Percentiles rank a stretch among this genome's conserved stretches.
Evolutionary conservation across 2,797 vertebrate species (phyloP).

Genomic region (Paramormyrops hopkinsi): DNA sequence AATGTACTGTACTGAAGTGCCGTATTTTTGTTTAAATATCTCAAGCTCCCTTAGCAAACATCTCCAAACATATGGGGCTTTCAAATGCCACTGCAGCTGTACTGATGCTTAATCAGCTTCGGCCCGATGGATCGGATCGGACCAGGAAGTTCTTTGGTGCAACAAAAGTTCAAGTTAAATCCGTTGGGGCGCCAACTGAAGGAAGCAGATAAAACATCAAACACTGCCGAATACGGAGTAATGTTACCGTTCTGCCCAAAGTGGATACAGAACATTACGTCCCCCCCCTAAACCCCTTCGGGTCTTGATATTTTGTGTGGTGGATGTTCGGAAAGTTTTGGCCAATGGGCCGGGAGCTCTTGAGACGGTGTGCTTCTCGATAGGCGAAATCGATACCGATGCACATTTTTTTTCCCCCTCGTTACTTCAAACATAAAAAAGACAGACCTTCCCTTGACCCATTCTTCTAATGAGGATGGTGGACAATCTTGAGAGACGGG

Average conservation of each 20-base stretch:
- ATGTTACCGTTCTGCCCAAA: conserved; percentile 36
- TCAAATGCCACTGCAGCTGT: background rate
- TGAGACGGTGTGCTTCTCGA: conserved; percentile 28
- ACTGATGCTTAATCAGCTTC: background rate
- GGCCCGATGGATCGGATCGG: background rate
- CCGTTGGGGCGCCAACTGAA: background rate
- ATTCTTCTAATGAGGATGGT: conserved; percentile 36
- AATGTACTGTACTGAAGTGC: background rate
- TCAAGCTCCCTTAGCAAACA: background rate
- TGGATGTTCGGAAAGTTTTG: conserved; percentile 35
- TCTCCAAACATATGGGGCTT: background rate
- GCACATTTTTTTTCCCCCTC: background rate
- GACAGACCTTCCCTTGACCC: background rate
- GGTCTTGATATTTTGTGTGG: background rate
- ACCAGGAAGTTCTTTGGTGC: background rate
- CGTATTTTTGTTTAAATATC: background rate
- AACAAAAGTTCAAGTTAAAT: background rate
- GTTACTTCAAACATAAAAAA: conserved; percentile 19
- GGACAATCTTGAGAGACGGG: conserved; percentile 5
- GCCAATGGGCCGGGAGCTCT: conserved; percentile 36
- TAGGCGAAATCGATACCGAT: conserved; percentile 33
- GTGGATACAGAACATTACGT: conserved; percentile 20
- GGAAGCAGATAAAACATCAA: conserved; percentile 15
- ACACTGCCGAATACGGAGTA: conserved; percentile 28
- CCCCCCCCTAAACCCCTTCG: background rate